These are phyloP conservation scores for Danaus chrysippus DNA, from an alignment of 2,888 invertebrate genomes.

Conservation along the genomic window DNA sequence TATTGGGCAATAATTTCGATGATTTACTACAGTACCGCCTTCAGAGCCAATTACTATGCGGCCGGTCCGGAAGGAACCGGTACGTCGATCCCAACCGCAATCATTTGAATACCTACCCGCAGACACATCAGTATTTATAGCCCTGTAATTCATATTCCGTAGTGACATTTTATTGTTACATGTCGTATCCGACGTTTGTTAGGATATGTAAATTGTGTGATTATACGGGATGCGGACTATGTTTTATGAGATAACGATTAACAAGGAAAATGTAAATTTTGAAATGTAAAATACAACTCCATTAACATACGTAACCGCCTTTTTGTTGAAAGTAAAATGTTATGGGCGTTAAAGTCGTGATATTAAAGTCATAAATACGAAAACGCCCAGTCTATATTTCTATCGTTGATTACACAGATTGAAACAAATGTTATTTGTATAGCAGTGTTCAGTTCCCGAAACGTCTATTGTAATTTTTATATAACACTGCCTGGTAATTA, in stretches of 20 bases:
- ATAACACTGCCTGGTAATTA: background rate
- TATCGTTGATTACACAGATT: conserved; percentile 24
- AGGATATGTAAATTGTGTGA: conserved; percentile 46
- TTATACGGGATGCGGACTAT: conserved; percentile 25
- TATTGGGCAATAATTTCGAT: conserved; percentile 76
- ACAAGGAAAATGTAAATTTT: conserved; percentile 22
- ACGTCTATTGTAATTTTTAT: background rate
- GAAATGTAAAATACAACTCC: conserved; percentile 16
- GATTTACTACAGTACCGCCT: conserved; percentile 68
- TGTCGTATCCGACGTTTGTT: conserved; percentile 51
- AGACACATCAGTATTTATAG: conserved; percentile 69
- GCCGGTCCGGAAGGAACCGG: conserved; percentile 71
- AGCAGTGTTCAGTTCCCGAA: conserved; percentile 11
- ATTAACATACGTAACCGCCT: conserved; percentile 16
- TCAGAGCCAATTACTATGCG: conserved; percentile 72
- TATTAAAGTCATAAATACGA: conserved; percentile 30
- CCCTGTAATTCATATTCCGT: conserved; percentile 61
- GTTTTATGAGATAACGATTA: conserved; percentile 28
- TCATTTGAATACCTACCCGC: conserved; percentile 70
- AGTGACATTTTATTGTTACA: conserved; percentile 68
- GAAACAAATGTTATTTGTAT: conserved; percentile 26
- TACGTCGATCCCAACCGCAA: conserved; percentile 71
- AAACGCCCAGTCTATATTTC: conserved; percentile 21
- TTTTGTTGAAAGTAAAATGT: conserved; percentile 22
- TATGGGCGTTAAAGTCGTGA: conserved; percentile 26